A percentile compares a stretch with the other conserved stretches of the same genome.
Evolutionary conservation across 2,797 vertebrate genomes (phyloP).

Genomic region (Premnoplex brunnescens): DNA sequence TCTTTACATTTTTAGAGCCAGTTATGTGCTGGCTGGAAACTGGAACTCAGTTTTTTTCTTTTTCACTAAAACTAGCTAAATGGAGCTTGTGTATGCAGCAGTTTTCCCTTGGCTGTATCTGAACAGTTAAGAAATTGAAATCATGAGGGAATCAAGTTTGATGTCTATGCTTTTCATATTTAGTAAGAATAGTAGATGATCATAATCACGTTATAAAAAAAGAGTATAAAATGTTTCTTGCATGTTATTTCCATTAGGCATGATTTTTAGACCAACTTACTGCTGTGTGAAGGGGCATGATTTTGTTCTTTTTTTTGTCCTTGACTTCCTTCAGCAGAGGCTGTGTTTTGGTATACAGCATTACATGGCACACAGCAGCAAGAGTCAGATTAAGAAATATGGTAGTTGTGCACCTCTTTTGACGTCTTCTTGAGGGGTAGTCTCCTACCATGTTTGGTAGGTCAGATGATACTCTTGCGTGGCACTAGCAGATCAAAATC

Average conservation of each 20-base stretch:
- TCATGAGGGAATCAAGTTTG: background rate
- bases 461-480: background rate
- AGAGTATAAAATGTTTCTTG: background rate
- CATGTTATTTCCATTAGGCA: background rate
- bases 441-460: background rate
- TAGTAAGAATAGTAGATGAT: background rate
- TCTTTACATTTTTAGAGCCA: background rate
- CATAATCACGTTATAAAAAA: background rate
- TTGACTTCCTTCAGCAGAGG: background rate
- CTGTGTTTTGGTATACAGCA: background rate
- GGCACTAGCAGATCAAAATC: background rate
- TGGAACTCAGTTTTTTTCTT: background rate
- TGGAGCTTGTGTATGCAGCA: background rate
- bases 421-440: background rate
- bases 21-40: background rate
- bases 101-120: background rate
- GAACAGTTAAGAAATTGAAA: background rate
- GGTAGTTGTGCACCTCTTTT: background rate
- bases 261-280: background rate
- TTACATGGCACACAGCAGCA: background rate
- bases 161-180: background rate
- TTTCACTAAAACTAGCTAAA: background rate
- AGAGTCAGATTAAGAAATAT: background rate
- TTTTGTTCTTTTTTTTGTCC: background rate
- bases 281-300: background rate